phyloP scores from a whole-genome alignment of 2,888 invertebrate species.

The Melitaea athalia region DNA sequence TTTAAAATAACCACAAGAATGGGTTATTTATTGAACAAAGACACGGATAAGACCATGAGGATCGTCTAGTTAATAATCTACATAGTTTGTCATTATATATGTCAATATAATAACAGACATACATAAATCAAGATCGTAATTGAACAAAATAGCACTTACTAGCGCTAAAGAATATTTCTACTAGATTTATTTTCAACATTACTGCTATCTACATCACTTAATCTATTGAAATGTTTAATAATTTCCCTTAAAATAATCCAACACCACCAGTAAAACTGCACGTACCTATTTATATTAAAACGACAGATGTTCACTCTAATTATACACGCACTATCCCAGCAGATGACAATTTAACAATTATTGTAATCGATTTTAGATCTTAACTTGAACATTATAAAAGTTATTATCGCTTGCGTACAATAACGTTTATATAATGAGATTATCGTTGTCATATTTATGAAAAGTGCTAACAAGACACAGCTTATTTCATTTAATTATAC shows the following conservation, averaged over 20 bases:
- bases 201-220: not conserved
- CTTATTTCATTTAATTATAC: constrained; percentile 53
- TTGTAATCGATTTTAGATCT: constrained; percentile 6
- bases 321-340: constrained; percentile 12
- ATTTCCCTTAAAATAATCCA: not conserved
- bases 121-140: not conserved
- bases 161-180: not conserved
- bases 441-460: constrained; percentile 43
- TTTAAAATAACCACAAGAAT: too few relatives aligned
- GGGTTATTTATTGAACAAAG: too few relatives aligned
- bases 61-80: too few relatives aligned
- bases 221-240: not conserved
- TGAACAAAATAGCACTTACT: not conserved
- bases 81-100: too few relatives aligned
- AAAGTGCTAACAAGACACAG: constrained; percentile 49
- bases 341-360: constrained; percentile 8
- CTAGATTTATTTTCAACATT: not conserved
- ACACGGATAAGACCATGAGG: too few relatives aligned
- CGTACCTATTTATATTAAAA: not conserved
- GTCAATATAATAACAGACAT: too few relatives aligned
- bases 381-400: not conserved
- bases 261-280: constrained; percentile 4
- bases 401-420: constrained; percentile 13
- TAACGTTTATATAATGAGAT: constrained; percentile 19
- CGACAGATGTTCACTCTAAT: constrained; percentile 11